Evolutionary conservation across 2,797 vertebrate species (phyloP), one percentile per base, ranked within the genome.

Genomic region (Alca torda): DNA sequence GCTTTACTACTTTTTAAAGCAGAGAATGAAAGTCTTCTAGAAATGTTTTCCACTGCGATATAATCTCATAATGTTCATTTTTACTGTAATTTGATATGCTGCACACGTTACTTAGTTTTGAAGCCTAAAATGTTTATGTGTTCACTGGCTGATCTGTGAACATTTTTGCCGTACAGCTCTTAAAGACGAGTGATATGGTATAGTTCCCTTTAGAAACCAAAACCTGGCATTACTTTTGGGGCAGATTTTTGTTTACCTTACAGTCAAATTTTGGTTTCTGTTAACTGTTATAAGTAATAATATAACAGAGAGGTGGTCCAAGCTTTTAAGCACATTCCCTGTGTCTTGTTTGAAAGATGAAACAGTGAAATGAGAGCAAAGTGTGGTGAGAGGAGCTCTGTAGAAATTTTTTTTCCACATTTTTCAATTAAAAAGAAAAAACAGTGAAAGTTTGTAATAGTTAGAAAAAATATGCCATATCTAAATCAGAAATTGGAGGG

Each of bases 341-440:
- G 1, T 43, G 16, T 45, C 45, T 54, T 59, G 5, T 72, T 31
- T 68, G 21, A 64, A 73, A 31, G 24, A 37, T 11, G 26, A 48
- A 86, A 54, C 37, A 39, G 11, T 77, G 11, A 39, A 87, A 61
- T 63, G 35, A 64, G 64, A 59, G 30, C 13, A 50, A 51, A n/a
- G 31, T 24, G 7, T 63, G 33, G 41, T 60, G 12, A 43, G 50
- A 69, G 37, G 30, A 76, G 24, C 11, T 73, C 17, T 51, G 15
- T 59, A 56, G n/a, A 48, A 43, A 19, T 2, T 7, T 26, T 13
- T 13, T 12, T 4, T 3, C 6, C 7, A 21, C 0, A 1, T 76
- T 79, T 78, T 84, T 68, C 26, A 65, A 2, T 76, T 51, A 4
- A 35, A 67, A 76, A 56, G 24, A 69, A 18, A 5, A 23, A 67